Evolutionary conservation across 2,797 vertebrate genomes (phyloP).

Genomic region (Notolepis coatsorum): DNA sequence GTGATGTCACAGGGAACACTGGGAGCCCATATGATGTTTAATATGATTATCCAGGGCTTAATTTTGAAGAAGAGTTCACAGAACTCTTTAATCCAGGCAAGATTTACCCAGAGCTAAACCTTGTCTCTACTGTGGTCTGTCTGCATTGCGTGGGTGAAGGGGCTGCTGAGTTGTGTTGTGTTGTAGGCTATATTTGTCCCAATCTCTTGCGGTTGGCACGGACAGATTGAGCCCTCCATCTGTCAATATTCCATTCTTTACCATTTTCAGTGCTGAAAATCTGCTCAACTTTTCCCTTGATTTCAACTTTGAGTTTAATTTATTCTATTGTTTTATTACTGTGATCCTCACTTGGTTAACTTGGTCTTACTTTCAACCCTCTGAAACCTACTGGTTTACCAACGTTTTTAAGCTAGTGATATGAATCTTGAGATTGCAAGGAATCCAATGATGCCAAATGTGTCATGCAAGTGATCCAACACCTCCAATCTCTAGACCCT

Average conservation of each 20-base stretch:
- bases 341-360: too few species aligned
- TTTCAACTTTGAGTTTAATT: constrained; percentile 35
- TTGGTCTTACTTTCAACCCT: too few species aligned
- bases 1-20: constrained; percentile 60
- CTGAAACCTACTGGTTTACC: too few species aligned
- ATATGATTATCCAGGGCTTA: constrained; percentile 72
- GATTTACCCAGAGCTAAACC: constrained; percentile 65
- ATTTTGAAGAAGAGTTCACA: constrained; percentile 69
- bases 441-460: too few species aligned
- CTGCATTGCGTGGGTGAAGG: constrained; percentile 41
- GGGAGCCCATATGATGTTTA: constrained; percentile 71
- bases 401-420: too few species aligned
- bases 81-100: constrained; percentile 75
- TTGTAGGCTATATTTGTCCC: too few species aligned
- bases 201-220: constrained; percentile 46
- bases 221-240: constrained; percentile 57
- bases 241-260: constrained; percentile 59
- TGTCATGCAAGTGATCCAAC: too few species aligned
- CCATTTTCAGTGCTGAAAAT: constrained; percentile 44
- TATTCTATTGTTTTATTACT: constrained; percentile 8
- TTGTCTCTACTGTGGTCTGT: constrained; percentile 36
- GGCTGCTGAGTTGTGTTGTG: constrained; percentile 32
- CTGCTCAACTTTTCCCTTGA: constrained; percentile 43
- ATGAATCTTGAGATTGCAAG: too few species aligned
- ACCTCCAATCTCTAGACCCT: too few species aligned